phyloP scores from a whole-genome alignment of 2,888 invertebrate genomes.

The Nephrocerus scutellatus region DNA sequence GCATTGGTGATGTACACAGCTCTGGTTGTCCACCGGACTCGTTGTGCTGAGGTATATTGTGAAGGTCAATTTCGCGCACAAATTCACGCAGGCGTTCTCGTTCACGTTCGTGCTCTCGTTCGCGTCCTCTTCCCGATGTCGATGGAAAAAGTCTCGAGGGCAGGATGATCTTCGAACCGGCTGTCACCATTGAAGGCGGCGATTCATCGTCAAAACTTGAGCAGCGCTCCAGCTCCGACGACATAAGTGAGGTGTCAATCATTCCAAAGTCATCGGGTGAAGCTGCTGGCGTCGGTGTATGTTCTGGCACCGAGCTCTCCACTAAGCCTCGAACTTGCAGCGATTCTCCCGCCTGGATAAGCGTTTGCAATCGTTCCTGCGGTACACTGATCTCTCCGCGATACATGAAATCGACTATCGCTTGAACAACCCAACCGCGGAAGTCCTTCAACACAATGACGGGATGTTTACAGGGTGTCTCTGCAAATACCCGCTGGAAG shows the following conservation, averaged over 20 bases:
- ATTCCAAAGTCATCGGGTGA: constrained; percentile 44
- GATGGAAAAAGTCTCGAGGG: constrained; percentile 43
- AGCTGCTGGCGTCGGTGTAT: constrained; percentile 46
- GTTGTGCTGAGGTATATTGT: constrained; percentile 34
- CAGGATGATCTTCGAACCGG: constrained; percentile 40
- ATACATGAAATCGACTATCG: constrained; percentile 90
- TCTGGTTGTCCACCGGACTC: constrained; percentile 37
- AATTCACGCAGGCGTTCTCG: constrained; percentile 42
- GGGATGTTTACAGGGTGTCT: constrained; percentile 89
- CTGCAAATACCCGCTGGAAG: constrained; percentile 80
- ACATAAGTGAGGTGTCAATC: constrained; percentile 38
- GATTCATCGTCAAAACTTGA: constrained; percentile 49
- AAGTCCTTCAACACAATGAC: constrained; percentile 88
- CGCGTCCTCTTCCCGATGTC: constrained; percentile 33
- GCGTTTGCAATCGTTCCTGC: constrained; percentile 72
- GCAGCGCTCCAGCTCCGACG: constrained; percentile 38
- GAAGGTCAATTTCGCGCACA: constrained; percentile 48
- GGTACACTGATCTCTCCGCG: constrained; percentile 85
- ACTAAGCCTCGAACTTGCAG: constrained; percentile 76
- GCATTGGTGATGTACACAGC: constrained; percentile 70
- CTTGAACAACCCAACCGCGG: constrained; percentile 80
- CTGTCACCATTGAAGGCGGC: constrained; percentile 46
- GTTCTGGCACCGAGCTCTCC: constrained; percentile 52
- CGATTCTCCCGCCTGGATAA: constrained; percentile 82
- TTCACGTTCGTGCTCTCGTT: constrained; percentile 24